These are phyloP conservation scores for Sebastes cheni DNA, from an alignment of 2,797 vertebrate species.

Conservation along the genomic window DNA sequence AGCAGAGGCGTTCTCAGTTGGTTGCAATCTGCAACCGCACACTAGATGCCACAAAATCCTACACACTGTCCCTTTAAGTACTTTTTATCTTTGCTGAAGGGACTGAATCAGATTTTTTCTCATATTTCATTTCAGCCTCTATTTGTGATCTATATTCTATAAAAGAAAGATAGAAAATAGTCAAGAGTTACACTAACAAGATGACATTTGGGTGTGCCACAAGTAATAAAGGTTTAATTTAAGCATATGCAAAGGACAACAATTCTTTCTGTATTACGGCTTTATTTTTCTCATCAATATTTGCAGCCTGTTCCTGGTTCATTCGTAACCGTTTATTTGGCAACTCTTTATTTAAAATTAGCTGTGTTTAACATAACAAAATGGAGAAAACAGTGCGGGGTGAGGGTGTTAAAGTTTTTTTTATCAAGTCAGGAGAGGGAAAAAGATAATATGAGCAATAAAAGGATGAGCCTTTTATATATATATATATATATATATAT, in stretches of 20 bases:
- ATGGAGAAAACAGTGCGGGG: neutral
- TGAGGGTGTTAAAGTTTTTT: neutral
- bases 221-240: neutral
- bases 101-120: neutral
- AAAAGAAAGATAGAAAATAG: neutral
- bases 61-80: neutral
- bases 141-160: neutral
- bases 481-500: no score
- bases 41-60: no score
- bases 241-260: neutral
- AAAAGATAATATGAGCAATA: neutral
- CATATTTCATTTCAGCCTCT: neutral
- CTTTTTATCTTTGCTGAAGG: neutral
- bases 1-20: no score
- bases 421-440: neutral
- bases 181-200: neutral
- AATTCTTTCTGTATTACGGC: neutral
- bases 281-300: neutral
- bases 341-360: neutral
- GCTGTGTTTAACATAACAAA: neutral
- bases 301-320: neutral
- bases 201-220: no score
- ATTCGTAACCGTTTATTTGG: neutral
- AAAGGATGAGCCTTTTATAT: neutral
- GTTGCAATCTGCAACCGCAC: no score